A percentile compares a stretch with the other conserved stretches of the same genome.
phyloP scores from a whole-genome alignment of 2,888 invertebrate species.

The Baronia brevicornis region DNA sequence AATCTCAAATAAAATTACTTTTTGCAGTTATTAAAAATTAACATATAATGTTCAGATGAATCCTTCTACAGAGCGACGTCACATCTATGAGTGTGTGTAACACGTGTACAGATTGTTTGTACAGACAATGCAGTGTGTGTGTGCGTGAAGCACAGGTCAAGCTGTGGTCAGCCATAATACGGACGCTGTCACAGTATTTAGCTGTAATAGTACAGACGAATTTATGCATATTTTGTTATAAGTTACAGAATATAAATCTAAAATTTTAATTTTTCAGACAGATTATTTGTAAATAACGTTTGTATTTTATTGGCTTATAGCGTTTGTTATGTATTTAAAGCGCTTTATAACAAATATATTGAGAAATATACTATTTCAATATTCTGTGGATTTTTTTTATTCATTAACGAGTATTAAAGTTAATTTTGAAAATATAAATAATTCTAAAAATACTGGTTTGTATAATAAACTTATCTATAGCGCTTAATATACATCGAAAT shows the following conservation, averaged over 20 bases:
- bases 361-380: too few species aligned
- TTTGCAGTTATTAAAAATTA: constrained; percentile 12
- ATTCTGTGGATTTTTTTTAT: too few species aligned
- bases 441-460: too few species aligned
- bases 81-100: constrained; percentile 5
- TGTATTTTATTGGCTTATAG: too few species aligned
- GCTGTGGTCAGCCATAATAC: constrained; percentile 28
- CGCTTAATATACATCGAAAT: too few species aligned
- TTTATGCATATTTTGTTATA: constrained; percentile 1
- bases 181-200: constrained; percentile 17
- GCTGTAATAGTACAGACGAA: constrained; percentile 7
- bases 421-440: too few species aligned
- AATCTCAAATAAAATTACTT: constrained; percentile 5
- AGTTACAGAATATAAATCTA: constrained; percentile 4
- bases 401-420: too few species aligned
- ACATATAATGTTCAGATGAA: constrained; percentile 13
- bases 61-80: constrained; percentile 7
- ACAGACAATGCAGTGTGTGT: constrained; percentile 14
- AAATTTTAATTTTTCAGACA: constrained; percentile 11
- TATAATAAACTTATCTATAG: too few species aligned
- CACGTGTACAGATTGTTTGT: constrained; percentile 6
- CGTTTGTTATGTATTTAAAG: too few species aligned
- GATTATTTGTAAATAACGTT: constrained; percentile 10
- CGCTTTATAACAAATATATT: too few species aligned
- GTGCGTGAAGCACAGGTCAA: constrained; percentile 35